Evolutionary conservation across 1,140 invertebrate species (phyloP).

Genomic region (roundworm (Caenorhabditis elegans)): DNA sequence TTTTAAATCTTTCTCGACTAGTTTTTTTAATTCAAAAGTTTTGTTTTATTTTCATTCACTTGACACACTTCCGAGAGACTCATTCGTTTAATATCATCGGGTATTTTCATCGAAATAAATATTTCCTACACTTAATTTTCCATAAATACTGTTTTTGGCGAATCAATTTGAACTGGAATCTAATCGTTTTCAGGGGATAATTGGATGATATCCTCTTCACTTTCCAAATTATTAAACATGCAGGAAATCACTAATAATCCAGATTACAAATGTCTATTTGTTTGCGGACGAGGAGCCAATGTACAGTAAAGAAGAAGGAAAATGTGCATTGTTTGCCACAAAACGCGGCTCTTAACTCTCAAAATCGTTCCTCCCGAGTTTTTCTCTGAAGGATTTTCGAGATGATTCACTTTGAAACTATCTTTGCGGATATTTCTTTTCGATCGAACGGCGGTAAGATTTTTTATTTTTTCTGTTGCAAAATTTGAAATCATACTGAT

Average conservation of each 20-base stretch:
- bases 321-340: slow-evolving; percentile 5
- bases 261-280: slow-evolving; percentile 6
- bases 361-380: slow-evolving; percentile 3
- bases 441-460: background rate
- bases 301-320: background rate
- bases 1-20: background rate
- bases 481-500: no score
- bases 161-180: no score
- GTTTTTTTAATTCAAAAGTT: background rate
- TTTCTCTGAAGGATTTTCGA: slow-evolving; percentile 8
- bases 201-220: no score
- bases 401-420: slow-evolving; percentile 24
- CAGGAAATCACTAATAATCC: background rate
- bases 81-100: background rate
- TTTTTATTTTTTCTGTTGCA: no score
- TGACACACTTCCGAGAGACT: slow-evolving; percentile 20
- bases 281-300: background rate
- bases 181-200: no score
- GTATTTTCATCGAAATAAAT: background rate
- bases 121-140: background rate
- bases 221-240: background rate
- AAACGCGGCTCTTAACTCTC: background rate
- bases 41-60: background rate
- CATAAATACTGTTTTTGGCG: background rate
- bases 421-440: slow-evolving; percentile 12